phyloP scores from a whole-genome alignment of 1,140 invertebrate species.

The Latrodectus geometricus region DNA sequence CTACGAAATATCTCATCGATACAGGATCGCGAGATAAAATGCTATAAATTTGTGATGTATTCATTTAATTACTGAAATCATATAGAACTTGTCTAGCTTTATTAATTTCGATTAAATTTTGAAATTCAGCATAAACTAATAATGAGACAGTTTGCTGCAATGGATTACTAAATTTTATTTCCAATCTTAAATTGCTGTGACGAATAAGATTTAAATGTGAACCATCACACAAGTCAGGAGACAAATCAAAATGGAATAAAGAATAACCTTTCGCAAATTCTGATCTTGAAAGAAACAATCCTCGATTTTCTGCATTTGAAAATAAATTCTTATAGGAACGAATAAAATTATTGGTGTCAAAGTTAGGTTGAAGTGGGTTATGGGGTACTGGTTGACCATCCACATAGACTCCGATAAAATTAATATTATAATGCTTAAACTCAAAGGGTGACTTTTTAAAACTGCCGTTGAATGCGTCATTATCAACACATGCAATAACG shows the following conservation, averaged over 20 bases:
- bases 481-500: conserved; percentile 36
- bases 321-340: conserved; percentile 41
- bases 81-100: neutral
- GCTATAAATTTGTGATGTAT: neutral
- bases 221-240: neutral
- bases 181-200: neutral
- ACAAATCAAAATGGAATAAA: neutral
- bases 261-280: neutral
- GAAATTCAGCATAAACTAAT: neutral
- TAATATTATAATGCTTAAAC: conserved; percentile 40
- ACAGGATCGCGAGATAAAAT: neutral
- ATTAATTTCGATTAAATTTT: conserved; percentile 15
- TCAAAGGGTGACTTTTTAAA: conserved; percentile 32
- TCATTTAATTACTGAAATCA: conserved; percentile 3
- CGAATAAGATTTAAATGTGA: neutral
- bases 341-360: conserved; percentile 29
- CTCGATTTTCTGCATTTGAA: neutral
- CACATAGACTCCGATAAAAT: conserved; percentile 28
- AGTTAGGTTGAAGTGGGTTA: conserved; percentile 32
- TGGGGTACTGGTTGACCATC: conserved; percentile 33
- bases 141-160: neutral
- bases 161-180: neutral
- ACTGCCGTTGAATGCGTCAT: conserved; percentile 23
- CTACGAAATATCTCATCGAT: too few relatives aligned
- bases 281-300: neutral